Conservation (phyloP, 2,797 vertebrate species). For the Acropternis orthonyx region DNA sequence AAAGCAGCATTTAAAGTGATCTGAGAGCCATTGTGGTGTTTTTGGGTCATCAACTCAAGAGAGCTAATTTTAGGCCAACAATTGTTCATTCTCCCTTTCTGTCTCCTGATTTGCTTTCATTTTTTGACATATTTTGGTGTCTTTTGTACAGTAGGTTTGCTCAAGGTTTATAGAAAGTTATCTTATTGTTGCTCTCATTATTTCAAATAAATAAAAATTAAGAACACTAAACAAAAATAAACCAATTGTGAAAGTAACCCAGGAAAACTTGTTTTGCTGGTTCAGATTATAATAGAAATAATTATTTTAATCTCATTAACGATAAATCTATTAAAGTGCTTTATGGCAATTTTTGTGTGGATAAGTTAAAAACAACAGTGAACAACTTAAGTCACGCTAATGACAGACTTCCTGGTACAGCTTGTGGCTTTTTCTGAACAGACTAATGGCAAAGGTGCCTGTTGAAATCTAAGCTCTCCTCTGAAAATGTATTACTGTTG, state of each 20-base stretch:
- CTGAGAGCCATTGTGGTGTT: constrained; percentile 61
- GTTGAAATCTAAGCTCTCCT: constrained; percentile 25
- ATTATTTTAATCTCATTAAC: constrained; percentile 33
- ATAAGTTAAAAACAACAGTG: background rate
- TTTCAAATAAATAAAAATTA: constrained; percentile 13
- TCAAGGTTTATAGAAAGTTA: constrained; percentile 7
- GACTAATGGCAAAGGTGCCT: background rate
- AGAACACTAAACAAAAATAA: background rate
- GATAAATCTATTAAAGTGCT: background rate
- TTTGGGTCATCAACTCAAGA: constrained; percentile 65
- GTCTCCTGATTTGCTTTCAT: constrained; percentile 36
- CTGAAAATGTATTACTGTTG: background rate
- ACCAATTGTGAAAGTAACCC: constrained; percentile 36
- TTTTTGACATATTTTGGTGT: constrained; percentile 43
- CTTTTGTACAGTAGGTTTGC: constrained; percentile 30
- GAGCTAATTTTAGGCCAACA: constrained; percentile 61
- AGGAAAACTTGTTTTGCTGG: background rate
- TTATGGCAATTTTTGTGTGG: background rate
- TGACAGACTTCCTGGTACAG: background rate
- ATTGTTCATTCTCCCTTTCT: constrained; percentile 54
- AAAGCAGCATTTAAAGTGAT: constrained; percentile 76
- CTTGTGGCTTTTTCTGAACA: background rate
- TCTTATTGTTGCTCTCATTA: background rate
- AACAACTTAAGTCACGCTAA: background rate
- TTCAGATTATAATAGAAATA: background rate